phyloP scores from a whole-genome alignment of 1,140 invertebrate genomes.

The Brachionus asplanchnoidis region DNA sequence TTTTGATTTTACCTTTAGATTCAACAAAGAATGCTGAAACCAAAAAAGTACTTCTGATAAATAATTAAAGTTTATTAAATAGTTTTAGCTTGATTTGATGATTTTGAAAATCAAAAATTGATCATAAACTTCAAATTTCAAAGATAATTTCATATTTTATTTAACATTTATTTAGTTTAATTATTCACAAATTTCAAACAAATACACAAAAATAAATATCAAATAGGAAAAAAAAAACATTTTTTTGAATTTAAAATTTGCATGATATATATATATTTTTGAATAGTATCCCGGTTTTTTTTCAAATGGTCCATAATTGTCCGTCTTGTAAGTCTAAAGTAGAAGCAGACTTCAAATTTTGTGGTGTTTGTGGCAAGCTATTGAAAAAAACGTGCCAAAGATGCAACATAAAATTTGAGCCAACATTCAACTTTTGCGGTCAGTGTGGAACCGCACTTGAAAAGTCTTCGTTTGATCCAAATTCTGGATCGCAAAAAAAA shows the following conservation, averaged over 20 bases:
- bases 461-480: neutral
- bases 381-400: neutral
- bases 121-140: no score
- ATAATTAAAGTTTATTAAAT: no score
- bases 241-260: neutral
- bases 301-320: neutral
- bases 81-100: no score
- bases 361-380: neutral
- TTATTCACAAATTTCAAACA: neutral
- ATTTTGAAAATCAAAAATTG: no score
- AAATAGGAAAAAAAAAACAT: neutral
- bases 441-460: neutral
- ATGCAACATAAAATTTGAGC: neutral
- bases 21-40: no score
- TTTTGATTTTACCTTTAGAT: no score
- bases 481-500: neutral
- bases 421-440: neutral
- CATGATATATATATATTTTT: neutral
- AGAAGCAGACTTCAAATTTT: slow-evolving; percentile 23
- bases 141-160: neutral
- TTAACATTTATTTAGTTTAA: neutral
- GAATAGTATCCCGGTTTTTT: neutral
- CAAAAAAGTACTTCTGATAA: no score
- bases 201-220: neutral
- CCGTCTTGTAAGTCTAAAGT: neutral